Percentiles rank a stretch among this genome's conserved stretches.
These are phyloP conservation scores for Cettia cetti DNA, from an alignment of 2,113 vertebrate species.

Conservation along the genomic window DNA sequence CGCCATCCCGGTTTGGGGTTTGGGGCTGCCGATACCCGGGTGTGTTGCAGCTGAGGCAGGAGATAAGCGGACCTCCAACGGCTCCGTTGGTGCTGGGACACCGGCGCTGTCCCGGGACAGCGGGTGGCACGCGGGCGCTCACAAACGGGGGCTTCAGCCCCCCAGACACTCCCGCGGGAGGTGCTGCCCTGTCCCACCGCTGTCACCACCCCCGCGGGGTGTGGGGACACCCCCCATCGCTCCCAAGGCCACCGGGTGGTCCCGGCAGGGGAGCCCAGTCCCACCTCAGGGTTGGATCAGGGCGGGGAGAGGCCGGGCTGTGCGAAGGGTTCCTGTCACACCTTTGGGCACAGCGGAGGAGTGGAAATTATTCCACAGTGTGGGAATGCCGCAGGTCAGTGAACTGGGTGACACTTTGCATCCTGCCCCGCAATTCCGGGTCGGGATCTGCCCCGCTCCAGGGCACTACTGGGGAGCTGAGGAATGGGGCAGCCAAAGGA, in stretches of 20 bases:
- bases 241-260: neutral
- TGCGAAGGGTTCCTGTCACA: fast-evolving
- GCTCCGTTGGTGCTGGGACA: neutral
- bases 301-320: neutral
- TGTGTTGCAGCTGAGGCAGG: neutral
- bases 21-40: fast-evolving
- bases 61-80: neutral
- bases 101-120: neutral
- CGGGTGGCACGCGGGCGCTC: neutral
- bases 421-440: fast-evolving
- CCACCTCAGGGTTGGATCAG: fast-evolving
- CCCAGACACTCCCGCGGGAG: fast-evolving
- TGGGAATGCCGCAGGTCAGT: fast-evolving
- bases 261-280: neutral
- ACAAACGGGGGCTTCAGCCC: neutral
- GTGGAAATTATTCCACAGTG: neutral
- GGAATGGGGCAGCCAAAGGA: neutral
- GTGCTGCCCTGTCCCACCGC: neutral
- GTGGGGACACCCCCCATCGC: too few species aligned
- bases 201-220: neutral
- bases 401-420: neutral
- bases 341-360: fast-evolving
- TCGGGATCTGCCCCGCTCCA: fast-evolving
- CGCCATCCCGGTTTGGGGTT: neutral
- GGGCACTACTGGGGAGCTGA: neutral